Evolutionary conservation across 1,140 invertebrate genomes (phyloP).

Genomic region (Epicauta chinensis): DNA sequence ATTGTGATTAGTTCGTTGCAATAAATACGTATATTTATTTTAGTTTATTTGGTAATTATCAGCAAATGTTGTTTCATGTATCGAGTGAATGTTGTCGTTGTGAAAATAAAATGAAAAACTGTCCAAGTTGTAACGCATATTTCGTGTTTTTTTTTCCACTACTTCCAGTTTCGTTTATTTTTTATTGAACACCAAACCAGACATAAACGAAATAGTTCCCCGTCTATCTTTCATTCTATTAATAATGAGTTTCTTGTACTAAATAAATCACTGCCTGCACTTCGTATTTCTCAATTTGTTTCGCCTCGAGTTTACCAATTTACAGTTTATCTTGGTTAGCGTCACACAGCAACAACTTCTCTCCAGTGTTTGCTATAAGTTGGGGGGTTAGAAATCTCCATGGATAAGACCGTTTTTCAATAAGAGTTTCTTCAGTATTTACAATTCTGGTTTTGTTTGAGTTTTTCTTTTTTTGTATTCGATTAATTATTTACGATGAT

Average conservation of each 20-base stretch:
- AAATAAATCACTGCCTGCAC: constrained; percentile 27
- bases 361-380: too few relatives aligned
- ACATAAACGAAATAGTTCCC: constrained; percentile 1
- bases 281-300: constrained; percentile 31
- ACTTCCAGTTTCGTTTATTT: neutral
- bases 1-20: too few relatives aligned
- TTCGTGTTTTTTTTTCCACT: neutral
- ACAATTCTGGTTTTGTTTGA: too few relatives aligned
- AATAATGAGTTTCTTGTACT: constrained; percentile 16
- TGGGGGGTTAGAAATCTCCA: too few relatives aligned
- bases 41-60: too few relatives aligned
- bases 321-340: constrained; percentile 28
- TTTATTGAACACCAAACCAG: neutral
- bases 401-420: too few relatives aligned
- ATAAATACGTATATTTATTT: too few relatives aligned
- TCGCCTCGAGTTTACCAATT: constrained; percentile 25
- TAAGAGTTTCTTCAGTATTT: too few relatives aligned
- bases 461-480: constrained; percentile 8
- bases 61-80: too few relatives aligned
- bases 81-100: too few relatives aligned
- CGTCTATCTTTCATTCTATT: constrained; percentile 14
- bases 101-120: too few relatives aligned
- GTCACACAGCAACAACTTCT: constrained; percentile 2
- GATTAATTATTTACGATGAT: constrained; percentile 14
- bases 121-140: neutral